These are phyloP conservation scores for Centropyge bicolor DNA, from an alignment of 2,797 vertebrate species.

Conservation along the genomic window DNA sequence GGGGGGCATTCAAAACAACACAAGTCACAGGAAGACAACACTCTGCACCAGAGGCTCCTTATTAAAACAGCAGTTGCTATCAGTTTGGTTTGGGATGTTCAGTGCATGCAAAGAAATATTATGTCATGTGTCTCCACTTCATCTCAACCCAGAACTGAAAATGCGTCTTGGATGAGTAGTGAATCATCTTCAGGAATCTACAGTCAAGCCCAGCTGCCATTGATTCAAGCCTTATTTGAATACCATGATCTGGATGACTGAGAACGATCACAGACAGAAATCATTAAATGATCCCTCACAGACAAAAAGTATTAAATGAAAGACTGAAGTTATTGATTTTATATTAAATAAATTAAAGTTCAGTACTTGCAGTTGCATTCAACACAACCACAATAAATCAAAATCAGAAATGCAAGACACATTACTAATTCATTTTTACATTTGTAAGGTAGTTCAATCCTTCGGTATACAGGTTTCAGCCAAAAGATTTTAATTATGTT, in stretches of 20 bases:
- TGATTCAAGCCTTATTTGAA: no score
- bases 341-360: no score
- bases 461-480: no score
- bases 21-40: slow-evolving; percentile 2
- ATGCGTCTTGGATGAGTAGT: no score
- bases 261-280: neutral
- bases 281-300: neutral
- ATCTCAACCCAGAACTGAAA: neutral
- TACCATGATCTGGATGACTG: no score
- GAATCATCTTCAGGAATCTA: no score
- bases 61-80: neutral
- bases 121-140: neutral
- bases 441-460: neutral
- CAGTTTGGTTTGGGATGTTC: neutral
- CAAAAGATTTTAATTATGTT: neutral
- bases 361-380: neutral
- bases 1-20: slow-evolving; percentile 14
- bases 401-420: no score
- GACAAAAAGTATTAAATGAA: neutral
- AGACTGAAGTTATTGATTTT: no score
- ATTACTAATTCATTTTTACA: neutral
- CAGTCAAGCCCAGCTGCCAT: no score
- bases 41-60: neutral
- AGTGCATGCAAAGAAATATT: neutral
- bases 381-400: neutral